phyloP scores from a whole-genome alignment of 2,113 vertebrate species.

The Sylvietta virens region DNA sequence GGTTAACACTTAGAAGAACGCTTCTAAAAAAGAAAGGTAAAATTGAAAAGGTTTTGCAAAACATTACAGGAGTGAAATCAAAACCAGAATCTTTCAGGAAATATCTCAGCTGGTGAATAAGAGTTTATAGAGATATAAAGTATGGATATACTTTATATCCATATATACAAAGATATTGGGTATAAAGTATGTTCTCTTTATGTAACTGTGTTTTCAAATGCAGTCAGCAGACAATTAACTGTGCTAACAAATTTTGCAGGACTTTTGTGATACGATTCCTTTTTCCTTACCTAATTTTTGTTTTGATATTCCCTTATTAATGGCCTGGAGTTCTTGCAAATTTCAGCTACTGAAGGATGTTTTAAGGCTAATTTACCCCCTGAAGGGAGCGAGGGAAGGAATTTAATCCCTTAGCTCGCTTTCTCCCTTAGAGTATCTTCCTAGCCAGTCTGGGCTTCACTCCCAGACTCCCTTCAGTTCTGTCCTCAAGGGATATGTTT shows the following conservation, averaged over 20 bases:
- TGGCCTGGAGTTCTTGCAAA: not conserved
- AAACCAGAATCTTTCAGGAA: not conserved
- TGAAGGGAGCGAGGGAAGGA: not conserved
- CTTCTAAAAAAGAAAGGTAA: not conserved
- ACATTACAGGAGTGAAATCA: not conserved
- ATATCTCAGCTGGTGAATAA: not conserved
- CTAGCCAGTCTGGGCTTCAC: not conserved
- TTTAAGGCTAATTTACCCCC: not conserved
- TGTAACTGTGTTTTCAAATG: not conserved
- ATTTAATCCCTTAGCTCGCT: not conserved
- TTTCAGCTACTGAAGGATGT: not conserved
- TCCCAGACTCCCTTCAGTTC: constrained; percentile 3
- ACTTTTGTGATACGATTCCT: not conserved
- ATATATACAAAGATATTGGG: too few species aligned
- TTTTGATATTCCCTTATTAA: not conserved
- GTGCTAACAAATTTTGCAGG: not conserved
- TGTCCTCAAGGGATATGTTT: not conserved
- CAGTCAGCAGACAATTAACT: not conserved
- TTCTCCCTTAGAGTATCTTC: not conserved
- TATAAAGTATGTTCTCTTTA: not conserved
- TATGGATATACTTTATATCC: too few species aligned
- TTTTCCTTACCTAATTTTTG: not conserved
- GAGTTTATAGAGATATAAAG: not conserved
- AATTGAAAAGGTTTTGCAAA: not conserved
- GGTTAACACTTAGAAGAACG: not conserved